Conservation (phyloP, 2,888 invertebrate species). For the Drosophila pseudotakahashii region DNA sequence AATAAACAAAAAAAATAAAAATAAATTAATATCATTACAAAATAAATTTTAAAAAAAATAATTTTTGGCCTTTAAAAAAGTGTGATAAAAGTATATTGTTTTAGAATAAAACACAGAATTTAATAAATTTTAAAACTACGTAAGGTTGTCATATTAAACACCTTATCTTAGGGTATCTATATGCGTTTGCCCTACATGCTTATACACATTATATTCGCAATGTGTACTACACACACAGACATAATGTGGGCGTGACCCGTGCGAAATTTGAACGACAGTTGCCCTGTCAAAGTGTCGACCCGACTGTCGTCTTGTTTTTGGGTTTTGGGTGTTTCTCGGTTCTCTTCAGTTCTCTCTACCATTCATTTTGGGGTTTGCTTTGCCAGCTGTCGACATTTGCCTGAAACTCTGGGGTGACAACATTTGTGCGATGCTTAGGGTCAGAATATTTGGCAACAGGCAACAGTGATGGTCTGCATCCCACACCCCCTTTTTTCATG, state of each 20-base stretch:
- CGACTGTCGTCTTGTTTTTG: slow-evolving; percentile 24
- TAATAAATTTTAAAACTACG: neutral
- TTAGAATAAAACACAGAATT: too few relatives aligned
- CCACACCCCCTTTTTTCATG: slow-evolving; percentile 13
- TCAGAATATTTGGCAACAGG: slow-evolving; percentile 24
- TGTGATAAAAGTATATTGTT: too few relatives aligned
- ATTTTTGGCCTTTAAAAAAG: too few relatives aligned
- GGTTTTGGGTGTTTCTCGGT: neutral
- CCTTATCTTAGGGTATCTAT: neutral
- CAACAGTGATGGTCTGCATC: neutral
- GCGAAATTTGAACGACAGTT: slow-evolving; percentile 14
- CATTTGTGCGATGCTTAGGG: slow-evolving; percentile 35
- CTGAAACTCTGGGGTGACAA: slow-evolving; percentile 38
- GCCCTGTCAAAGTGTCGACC: slow-evolving; percentile 47
- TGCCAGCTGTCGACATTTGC: slow-evolving; percentile 71
- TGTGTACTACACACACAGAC: slow-evolving; percentile 34
- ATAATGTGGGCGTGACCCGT: slow-evolving; percentile 52
- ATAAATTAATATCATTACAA: too few relatives aligned
- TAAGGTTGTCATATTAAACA: neutral
- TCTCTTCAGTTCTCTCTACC: neutral
- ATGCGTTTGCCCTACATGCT: neutral
- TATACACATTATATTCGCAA: slow-evolving; percentile 16
- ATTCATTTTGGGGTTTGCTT: slow-evolving; percentile 27
- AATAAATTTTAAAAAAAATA: too few relatives aligned
- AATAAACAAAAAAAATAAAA: too few relatives aligned